phyloP scores from a whole-genome alignment of 92 coral and sea anemone species.

The Muricea muricata region DNA sequence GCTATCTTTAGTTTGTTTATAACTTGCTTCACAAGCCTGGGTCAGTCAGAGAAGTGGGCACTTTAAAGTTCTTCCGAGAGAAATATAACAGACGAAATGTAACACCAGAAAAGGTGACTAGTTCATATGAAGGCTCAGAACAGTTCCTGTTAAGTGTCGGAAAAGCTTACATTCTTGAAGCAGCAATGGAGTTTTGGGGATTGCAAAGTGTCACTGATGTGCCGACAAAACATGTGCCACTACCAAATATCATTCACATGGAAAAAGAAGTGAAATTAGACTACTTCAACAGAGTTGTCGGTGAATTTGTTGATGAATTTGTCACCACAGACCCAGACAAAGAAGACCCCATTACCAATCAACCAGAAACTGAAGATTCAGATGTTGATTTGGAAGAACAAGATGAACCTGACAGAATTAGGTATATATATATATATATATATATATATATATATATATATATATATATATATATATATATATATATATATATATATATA shows the following conservation, averaged over 20 bases:
- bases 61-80: slow-evolving; percentile 65
- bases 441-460: too few relatives aligned
- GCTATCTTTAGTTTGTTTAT: too few relatives aligned
- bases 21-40: slow-evolving; percentile 7
- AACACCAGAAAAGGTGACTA: slow-evolving; percentile 68
- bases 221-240: slow-evolving; percentile 55
- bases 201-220: slow-evolving; percentile 35
- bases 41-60: slow-evolving; percentile 57
- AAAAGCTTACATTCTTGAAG: slow-evolving; percentile 62
- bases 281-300: slow-evolving; percentile 45
- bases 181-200: slow-evolving; percentile 68
- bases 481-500: too few relatives aligned
- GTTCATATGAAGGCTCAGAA: slow-evolving; percentile 72
- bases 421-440: slow-evolving; percentile 7
- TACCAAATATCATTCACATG: slow-evolving; percentile 8
- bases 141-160: slow-evolving; percentile 66
- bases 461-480: too few relatives aligned
- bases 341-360: slow-evolving; percentile 14
- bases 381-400: slow-evolving; percentile 12
- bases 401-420: slow-evolving; percentile 37
- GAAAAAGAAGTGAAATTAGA: slow-evolving; percentile 34
- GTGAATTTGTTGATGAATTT: too few relatives aligned
- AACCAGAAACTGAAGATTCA: not conserved
- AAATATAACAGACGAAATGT: slow-evolving; percentile 56
- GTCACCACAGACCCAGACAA: slow-evolving; percentile 55